Conservation (phyloP, 1,140 invertebrate genomes). For the Rhopalosiphum padi region DNA sequence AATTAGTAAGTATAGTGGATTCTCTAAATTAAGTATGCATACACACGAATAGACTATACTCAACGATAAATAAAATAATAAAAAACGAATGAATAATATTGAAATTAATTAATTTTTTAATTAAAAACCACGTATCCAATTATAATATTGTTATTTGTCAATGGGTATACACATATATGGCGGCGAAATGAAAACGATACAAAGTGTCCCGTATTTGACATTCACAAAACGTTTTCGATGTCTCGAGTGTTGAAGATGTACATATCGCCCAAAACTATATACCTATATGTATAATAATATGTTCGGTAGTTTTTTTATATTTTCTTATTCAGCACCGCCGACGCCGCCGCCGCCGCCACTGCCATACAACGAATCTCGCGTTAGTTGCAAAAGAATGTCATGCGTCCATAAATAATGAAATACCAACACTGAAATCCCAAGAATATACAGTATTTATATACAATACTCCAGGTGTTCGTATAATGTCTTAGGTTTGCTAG, state of each 20-base stretch:
- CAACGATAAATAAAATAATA: background rate
- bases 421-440: background rate
- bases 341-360: background rate
- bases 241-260: background rate
- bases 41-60: too few relatives aligned
- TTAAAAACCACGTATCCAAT: background rate
- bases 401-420: constrained; percentile 31
- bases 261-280: background rate
- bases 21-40: background rate
- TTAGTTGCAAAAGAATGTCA: background rate
- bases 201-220: background rate
- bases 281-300: background rate
- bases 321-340: background rate
- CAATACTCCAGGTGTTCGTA: background rate
- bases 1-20: background rate
- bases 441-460: background rate
- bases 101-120: background rate
- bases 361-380: background rate
- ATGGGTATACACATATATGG: background rate
- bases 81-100: background rate
- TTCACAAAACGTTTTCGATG: background rate
- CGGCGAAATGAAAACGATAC: background rate
- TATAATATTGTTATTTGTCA: background rate
- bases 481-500: background rate
- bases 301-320: background rate